These are phyloP conservation scores for Orgyia antiqua DNA, from an alignment of 2,888 invertebrate genomes.

Conservation along the genomic window DNA sequence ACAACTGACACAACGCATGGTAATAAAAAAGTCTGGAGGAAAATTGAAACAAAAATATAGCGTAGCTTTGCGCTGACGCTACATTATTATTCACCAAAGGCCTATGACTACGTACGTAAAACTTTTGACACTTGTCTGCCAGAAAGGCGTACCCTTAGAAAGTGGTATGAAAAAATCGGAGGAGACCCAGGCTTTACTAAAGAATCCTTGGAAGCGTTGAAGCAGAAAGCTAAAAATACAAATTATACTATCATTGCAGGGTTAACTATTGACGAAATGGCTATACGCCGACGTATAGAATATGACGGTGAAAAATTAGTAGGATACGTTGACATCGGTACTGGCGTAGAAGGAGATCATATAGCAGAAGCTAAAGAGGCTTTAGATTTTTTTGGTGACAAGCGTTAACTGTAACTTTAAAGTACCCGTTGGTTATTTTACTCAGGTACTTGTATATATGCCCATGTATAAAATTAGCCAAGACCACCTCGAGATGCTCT, in stretches of 20 bases:
- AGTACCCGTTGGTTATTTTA: conserved; percentile 5
- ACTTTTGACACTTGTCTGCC: conserved; percentile 7
- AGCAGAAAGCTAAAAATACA: conserved; percentile 2
- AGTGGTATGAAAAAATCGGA: background rate
- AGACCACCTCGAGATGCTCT: conserved; percentile 12
- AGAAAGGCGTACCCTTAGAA: conserved; percentile 1
- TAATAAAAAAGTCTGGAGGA: background rate
- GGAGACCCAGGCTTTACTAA: background rate
- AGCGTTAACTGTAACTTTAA: conserved; percentile 1
- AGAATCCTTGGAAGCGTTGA: conserved; percentile 3
- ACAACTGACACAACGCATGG: too few species aligned
- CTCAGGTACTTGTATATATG: conserved; percentile 4
- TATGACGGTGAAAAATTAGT: conserved; percentile 13
- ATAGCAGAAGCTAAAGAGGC: conserved; percentile 12
- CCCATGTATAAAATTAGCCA: conserved; percentile 9
- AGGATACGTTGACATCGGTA: conserved; percentile 15
- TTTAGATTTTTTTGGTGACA: conserved; percentile 13
- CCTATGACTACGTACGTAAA: conserved; percentile 5
- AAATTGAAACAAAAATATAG: too few species aligned
- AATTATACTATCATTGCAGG: conserved; percentile 5
- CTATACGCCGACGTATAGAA: conserved; percentile 13
- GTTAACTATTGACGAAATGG: conserved; percentile 18
- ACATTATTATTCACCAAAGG: conserved; percentile 4
- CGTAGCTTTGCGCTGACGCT: background rate
- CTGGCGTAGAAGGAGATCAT: conserved; percentile 9